phyloP scores from a whole-genome alignment of 2,797 vertebrate species.

The Okamejei kenojei region DNA sequence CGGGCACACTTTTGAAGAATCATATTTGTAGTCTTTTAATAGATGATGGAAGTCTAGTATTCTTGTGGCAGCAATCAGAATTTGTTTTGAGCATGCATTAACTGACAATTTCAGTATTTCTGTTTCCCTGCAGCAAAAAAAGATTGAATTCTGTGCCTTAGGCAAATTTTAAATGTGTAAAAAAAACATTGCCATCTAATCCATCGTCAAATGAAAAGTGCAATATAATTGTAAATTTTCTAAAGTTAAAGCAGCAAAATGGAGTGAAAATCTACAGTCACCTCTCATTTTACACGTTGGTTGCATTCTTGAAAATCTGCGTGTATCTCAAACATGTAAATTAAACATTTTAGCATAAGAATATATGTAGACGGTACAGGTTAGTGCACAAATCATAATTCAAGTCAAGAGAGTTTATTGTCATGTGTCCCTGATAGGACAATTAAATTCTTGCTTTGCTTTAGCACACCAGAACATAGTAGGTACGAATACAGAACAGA shows the following conservation, averaged over 20 bases:
- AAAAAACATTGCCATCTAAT: background rate
- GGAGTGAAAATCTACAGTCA: no score
- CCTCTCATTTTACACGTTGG: no score
- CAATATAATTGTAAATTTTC: background rate
- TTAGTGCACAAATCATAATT: no score
- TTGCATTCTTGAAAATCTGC: no score
- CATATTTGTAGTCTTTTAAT: background rate
- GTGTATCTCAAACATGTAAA: no score
- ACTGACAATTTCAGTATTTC: constrained; percentile 8
- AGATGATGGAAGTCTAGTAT: background rate
- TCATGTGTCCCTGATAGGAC: no score
- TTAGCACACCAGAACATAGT: no score
- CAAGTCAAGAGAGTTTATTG: no score
- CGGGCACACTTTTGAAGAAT: background rate
- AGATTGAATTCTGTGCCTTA: background rate
- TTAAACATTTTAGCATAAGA: no score
- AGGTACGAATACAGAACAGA: no score
- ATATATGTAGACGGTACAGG: no score
- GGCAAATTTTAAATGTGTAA: background rate
- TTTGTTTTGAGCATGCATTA: background rate
- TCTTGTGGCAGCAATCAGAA: background rate
- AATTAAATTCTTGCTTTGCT: no score
- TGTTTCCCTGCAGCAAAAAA: background rate
- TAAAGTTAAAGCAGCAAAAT: background rate
- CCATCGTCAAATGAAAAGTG: background rate